Percentiles rank a stretch among this genome's conserved stretches.
Conservation (phyloP, 2,797 vertebrate genomes). For the Adelosebastes latens region DNA sequence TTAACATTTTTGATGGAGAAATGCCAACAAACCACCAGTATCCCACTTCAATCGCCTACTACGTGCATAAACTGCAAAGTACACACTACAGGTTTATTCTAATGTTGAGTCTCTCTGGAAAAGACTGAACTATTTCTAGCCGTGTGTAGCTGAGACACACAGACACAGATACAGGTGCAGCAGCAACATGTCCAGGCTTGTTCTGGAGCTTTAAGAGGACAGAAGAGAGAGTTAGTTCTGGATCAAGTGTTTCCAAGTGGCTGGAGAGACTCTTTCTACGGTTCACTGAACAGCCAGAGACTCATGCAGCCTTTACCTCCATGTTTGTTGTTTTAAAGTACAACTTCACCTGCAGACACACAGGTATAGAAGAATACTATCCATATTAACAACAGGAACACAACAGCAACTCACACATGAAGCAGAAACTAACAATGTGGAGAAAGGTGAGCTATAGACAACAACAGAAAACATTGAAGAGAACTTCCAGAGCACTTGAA, state of each 20-base stretch:
- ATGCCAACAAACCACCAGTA: too few relatives aligned
- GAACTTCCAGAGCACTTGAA: too few relatives aligned
- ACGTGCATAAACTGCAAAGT: too few relatives aligned
- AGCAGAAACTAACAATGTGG: too few relatives aligned
- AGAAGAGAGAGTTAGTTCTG: constrained; percentile 32
- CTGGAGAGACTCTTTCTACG: neutral
- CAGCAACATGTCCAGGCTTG: constrained; percentile 49
- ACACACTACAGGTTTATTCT: neutral
- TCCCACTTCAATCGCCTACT: too few relatives aligned
- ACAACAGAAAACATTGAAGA: too few relatives aligned
- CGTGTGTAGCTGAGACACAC: neutral
- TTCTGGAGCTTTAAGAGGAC: constrained; percentile 17
- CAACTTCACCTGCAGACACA: neutral
- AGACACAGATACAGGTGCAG: neutral
- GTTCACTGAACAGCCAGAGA: constrained; percentile 16
- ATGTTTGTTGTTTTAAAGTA: neutral
- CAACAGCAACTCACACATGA: too few relatives aligned
- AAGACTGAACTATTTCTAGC: neutral
- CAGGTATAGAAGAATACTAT: too few relatives aligned
- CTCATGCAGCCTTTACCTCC: neutral
- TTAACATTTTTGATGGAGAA: too few relatives aligned
- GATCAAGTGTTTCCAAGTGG: constrained; percentile 44
- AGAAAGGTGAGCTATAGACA: too few relatives aligned
- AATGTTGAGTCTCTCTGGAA: neutral
- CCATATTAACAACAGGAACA: too few relatives aligned